These are phyloP conservation scores for Sycophila texana DNA, from an alignment of 2,888 invertebrate genomes.

Conservation along the genomic window DNA sequence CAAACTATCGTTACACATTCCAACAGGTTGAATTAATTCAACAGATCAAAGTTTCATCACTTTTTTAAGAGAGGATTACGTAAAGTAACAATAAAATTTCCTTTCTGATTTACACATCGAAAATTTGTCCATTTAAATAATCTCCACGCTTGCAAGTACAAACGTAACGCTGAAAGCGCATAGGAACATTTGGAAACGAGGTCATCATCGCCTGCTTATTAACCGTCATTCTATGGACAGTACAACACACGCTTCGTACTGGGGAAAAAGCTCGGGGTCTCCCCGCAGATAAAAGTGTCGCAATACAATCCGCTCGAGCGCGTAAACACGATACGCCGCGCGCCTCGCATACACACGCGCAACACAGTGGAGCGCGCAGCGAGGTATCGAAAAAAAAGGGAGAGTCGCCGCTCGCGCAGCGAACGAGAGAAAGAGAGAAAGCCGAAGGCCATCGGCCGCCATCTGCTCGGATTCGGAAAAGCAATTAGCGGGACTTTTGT, in stretches of 20 bases:
- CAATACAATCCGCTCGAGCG: slow-evolving; percentile 30
- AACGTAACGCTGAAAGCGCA: too few relatives aligned
- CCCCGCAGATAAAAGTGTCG: slow-evolving; percentile 14
- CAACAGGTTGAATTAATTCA: too few relatives aligned
- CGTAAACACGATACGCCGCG: slow-evolving; percentile 30
- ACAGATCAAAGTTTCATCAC: too few relatives aligned
- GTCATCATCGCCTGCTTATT: slow-evolving; percentile 27
- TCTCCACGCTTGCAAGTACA: too few relatives aligned
- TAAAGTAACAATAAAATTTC: too few relatives aligned
- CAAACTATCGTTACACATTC: too few relatives aligned
- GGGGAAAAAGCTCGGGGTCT: neutral
- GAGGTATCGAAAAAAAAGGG: slow-evolving; percentile 6
- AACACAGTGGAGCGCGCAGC: neutral
- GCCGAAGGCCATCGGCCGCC: slow-evolving; percentile 34
- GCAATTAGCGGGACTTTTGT: slow-evolving; percentile 49
- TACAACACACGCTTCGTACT: too few relatives aligned
- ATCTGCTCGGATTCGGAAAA: slow-evolving; percentile 49
- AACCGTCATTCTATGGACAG: slow-evolving; percentile 7
- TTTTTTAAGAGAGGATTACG: too few relatives aligned
- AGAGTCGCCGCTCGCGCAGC: neutral
- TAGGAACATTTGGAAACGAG: neutral
- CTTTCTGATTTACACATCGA: too few relatives aligned
- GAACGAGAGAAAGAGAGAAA: slow-evolving; percentile 13
- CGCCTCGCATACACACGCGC: neutral
- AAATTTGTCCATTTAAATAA: too few relatives aligned